A percentile compares a stretch with the other conserved stretches of the same genome.
These are phyloP conservation scores for Tympanoctomys barrerae DNA, from an alignment of 2,797 vertebrate genomes.

Conservation along the genomic window DNA sequence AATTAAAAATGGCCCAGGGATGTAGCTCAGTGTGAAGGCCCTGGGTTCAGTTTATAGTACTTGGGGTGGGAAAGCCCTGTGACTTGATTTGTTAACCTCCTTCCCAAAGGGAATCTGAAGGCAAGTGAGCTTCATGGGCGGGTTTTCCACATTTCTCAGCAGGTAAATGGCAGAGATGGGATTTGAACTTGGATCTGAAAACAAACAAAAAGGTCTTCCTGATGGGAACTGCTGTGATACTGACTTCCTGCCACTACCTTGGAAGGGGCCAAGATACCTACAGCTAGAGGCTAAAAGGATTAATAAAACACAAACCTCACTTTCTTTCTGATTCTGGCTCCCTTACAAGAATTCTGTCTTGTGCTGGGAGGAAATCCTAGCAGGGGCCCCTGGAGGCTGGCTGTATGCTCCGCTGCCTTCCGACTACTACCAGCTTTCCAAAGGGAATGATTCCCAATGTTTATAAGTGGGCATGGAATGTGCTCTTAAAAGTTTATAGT, in stretches of 20 bases:
- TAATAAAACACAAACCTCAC: conserved; percentile 40
- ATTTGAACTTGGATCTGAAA: conserved; percentile 60
- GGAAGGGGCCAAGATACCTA: conserved; percentile 35
- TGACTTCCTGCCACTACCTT: conserved; percentile 17
- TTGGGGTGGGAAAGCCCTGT: not conserved
- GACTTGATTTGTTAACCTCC: not conserved
- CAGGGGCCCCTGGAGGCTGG: not conserved
- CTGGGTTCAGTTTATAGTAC: not conserved
- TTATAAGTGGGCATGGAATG: conserved; percentile 75
- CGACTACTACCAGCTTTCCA: conserved; percentile 60
- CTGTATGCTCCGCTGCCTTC: not conserved
- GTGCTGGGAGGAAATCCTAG: conserved; percentile 23
- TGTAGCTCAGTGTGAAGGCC: not conserved
- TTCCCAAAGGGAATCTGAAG: conserved; percentile 20
- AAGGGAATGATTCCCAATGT: conserved; percentile 64
- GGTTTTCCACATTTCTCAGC: not conserved
- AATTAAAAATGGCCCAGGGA: not conserved
- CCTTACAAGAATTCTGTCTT: conserved; percentile 64
- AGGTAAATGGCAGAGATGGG: not conserved
- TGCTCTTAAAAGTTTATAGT: conserved; percentile 79
- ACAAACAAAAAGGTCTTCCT: not conserved
- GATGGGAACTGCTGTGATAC: not conserved
- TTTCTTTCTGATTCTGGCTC: conserved; percentile 59
- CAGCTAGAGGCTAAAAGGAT: not conserved
- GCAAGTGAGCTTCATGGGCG: not conserved